Percentiles rank a stretch among this genome's conserved stretches.
These are phyloP conservation scores for Syrrhaptes paradoxus DNA, from an alignment of 2,113 vertebrate genomes.

Conservation along the genomic window DNA sequence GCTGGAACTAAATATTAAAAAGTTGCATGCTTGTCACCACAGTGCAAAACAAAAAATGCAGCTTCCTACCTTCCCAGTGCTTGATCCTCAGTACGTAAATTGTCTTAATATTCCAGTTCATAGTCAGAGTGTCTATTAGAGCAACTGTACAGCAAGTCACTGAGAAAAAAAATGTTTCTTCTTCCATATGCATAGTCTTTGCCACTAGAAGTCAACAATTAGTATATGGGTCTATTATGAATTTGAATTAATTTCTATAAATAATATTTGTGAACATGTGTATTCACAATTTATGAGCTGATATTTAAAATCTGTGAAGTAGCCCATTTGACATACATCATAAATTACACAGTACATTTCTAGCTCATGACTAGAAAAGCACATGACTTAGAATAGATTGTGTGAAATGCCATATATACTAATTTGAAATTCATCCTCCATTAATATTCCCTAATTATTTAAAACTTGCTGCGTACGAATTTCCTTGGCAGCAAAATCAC, in stretches of 20 bases:
- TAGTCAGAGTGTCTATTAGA: background rate
- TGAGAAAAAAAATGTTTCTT: background rate
- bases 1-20: constrained; percentile 7
- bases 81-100: background rate
- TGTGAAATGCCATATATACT: background rate
- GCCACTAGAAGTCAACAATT: constrained; percentile 3
- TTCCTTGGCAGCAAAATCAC: constrained; percentile 2
- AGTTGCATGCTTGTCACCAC: background rate
- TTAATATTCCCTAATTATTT: constrained; percentile 41
- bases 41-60: background rate
- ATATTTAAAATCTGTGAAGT: constrained; percentile 10
- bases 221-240: background rate
- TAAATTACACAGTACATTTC: constrained; percentile 25
- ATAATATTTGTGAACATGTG: constrained; percentile 33
- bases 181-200: background rate
- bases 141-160: background rate
- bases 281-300: constrained; percentile 21
- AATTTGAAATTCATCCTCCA: constrained; percentile 27
- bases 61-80: background rate
- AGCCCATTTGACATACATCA: constrained; percentile 1
- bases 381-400: constrained; percentile 10
- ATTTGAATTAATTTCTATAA: constrained; percentile 30
- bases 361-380: background rate
- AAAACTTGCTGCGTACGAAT: background rate
- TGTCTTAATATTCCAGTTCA: background rate